Conservation (phyloP, 2,797 vertebrate genomes). For the Melanotaenia parkinsoni region DNA sequence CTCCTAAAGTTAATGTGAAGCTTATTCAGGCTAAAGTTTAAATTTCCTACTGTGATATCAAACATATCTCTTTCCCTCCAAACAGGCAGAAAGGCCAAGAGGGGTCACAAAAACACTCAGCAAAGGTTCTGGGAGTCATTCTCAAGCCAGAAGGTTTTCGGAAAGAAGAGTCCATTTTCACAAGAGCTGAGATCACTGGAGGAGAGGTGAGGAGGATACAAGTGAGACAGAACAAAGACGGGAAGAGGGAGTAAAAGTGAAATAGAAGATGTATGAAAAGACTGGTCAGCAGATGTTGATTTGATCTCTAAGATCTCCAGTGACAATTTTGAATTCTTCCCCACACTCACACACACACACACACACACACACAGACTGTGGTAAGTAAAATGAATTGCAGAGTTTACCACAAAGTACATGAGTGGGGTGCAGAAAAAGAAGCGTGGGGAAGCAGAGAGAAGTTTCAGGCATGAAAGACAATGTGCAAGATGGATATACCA, state of each 20-base stretch:
- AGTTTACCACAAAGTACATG: slow-evolving; percentile 6
- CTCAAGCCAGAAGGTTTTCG: background rate
- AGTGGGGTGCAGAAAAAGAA: slow-evolving; percentile 21
- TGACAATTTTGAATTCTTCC: background rate
- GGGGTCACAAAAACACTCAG: slow-evolving; percentile 23
- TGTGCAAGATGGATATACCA: slow-evolving; percentile 1
- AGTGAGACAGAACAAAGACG: background rate
- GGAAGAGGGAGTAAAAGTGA: background rate
- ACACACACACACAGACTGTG: slow-evolving; percentile 19
- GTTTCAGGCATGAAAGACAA: background rate
- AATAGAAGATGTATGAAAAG: slow-evolving; percentile 8
- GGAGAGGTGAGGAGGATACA: slow-evolving; percentile 18
- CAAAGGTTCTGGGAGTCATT: slow-evolving; percentile 38
- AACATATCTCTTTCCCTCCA: slow-evolving; percentile 46
- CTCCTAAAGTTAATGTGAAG: slow-evolving; percentile 6
- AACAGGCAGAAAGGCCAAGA: slow-evolving; percentile 35
- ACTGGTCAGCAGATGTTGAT: background rate
- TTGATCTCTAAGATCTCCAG: slow-evolving; percentile 12
- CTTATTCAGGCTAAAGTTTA: slow-evolving; percentile 20
- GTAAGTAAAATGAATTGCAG: slow-evolving; percentile 1
- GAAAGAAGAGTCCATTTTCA: slow-evolving; percentile 44
- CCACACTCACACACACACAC: slow-evolving; percentile 16
- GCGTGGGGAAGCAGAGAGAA: background rate
- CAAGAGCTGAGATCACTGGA: slow-evolving; percentile 23
- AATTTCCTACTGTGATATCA: slow-evolving; percentile 32